phyloP scores from a whole-genome alignment of 2,113 vertebrate genomes.

The Saccopteryx leptura region DNA sequence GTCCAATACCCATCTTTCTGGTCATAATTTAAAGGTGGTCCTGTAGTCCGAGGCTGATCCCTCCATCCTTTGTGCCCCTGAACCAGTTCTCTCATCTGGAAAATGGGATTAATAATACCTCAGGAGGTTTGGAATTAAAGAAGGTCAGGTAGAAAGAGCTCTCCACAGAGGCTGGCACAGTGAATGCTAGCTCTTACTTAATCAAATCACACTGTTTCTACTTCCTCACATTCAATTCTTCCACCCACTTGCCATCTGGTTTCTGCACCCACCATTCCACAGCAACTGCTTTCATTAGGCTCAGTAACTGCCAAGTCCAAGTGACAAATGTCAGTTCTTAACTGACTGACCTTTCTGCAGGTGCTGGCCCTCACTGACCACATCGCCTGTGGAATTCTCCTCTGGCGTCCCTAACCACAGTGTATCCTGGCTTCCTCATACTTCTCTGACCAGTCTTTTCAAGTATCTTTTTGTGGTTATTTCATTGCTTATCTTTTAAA shows the following conservation, averaged over 20 bases:
- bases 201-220: conserved; percentile 40
- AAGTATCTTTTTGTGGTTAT: background rate
- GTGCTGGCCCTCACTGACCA: background rate
- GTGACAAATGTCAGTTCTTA: conserved; percentile 40
- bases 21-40: conserved; percentile 21
- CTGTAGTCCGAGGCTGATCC: background rate
- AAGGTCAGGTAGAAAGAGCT: conserved; percentile 6
- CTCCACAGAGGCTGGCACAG: background rate
- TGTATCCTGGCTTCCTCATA: background rate
- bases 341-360: background rate
- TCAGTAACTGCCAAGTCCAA: conserved; percentile 41
- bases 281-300: conserved; percentile 16
- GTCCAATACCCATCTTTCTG: background rate
- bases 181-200: conserved; percentile 3
- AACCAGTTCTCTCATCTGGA: background rate
- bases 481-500: conserved; percentile 25
- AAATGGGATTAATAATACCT: conserved; percentile 31
- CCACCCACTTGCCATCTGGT: conserved; percentile 29
- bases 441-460: background rate
- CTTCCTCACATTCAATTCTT: background rate
- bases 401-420: background rate
- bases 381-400: conserved; percentile 17
- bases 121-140: conserved; percentile 10
- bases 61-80: background rate
- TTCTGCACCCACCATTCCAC: conserved; percentile 7